These are phyloP conservation scores for Clitarchus hookeri DNA, from an alignment of 2,888 invertebrate genomes.

Conservation along the genomic window DNA sequence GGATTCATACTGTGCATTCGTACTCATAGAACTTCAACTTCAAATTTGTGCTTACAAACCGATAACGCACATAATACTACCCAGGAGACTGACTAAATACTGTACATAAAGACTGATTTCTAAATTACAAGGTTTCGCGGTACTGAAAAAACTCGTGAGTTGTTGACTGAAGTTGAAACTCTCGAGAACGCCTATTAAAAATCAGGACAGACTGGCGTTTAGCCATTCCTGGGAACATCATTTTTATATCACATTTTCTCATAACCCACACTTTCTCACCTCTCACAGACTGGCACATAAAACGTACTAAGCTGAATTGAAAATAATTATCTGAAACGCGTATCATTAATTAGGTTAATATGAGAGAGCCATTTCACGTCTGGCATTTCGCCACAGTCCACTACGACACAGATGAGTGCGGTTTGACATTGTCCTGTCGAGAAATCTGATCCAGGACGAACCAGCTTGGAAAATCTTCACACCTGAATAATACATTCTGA, in stretches of 20 bases:
- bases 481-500: no score
- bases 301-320: neutral
- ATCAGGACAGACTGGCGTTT: neutral
- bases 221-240: neutral
- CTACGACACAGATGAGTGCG: neutral
- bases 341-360: neutral
- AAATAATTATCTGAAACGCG: neutral
- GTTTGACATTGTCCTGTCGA: no score
- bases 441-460: no score
- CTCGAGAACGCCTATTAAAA: neutral
- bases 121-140: neutral
- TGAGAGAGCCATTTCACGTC: neutral
- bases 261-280: neutral
- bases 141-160: no score
- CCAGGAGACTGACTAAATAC: no score
- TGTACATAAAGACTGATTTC: no score
- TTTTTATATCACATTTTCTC: neutral
- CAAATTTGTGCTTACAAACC: neutral
- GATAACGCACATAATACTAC: neutral
- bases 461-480: no score
- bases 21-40: no score
- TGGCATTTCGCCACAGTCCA: neutral
- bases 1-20: no score
- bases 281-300: neutral
- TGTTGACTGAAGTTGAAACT: no score